Conservation (phyloP, 2,113 vertebrate genomes). For the Rhinichthys klamathensis region DNA sequence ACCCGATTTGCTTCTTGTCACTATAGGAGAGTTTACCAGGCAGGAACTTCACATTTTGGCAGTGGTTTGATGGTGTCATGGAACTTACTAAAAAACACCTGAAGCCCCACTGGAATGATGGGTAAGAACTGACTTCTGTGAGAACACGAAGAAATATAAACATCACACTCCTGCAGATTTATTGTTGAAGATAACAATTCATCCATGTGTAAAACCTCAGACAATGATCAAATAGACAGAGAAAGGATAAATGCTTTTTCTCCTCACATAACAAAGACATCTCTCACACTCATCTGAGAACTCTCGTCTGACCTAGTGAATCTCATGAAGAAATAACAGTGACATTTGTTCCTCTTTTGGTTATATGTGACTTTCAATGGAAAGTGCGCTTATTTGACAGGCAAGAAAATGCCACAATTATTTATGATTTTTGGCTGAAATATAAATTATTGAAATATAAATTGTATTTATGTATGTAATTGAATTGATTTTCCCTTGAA, state of each 20-base stretch:
- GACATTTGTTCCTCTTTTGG: not conserved
- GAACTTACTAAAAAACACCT: conserved; percentile 96
- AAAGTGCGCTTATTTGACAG: not conserved
- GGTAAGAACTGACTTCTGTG: conserved; percentile 74
- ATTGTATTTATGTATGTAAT: not conserved
- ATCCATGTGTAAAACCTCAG: conserved; percentile 1
- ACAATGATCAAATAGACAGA: not conserved
- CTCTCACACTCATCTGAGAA: not conserved
- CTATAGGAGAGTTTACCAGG: conserved; percentile 91
- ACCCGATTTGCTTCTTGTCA: not conserved
- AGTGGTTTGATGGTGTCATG: conserved; percentile 99
- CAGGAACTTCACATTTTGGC: conserved; percentile 98
- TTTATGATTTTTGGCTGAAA: not conserved
- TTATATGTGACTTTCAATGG: not conserved
- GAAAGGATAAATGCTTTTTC: not conserved
- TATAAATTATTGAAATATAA: too few relatives aligned
- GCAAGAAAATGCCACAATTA: not conserved
- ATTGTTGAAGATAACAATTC: not conserved
- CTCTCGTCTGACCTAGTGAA: not conserved
- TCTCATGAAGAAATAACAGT: not conserved
- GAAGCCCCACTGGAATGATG: conserved; percentile 96
- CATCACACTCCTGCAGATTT: not conserved
- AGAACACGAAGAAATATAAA: too few relatives aligned
- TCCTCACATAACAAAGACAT: not conserved
- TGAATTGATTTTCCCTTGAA: too few relatives aligned